Conservation (phyloP, 2,797 vertebrate genomes). For the Pangasius mekongensis region DNA sequence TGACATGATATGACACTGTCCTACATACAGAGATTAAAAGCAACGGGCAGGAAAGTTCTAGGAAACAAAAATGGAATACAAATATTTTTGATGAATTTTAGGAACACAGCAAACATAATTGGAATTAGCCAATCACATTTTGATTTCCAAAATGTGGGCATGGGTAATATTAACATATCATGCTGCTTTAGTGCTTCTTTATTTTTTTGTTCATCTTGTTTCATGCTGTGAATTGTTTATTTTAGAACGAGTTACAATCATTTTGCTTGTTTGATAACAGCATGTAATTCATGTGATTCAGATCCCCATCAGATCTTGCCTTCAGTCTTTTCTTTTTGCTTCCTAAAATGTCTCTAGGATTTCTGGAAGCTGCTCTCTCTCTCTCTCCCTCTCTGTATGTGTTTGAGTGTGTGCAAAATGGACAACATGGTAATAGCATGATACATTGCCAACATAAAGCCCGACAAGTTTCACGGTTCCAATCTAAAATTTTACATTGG, state of each 20-base stretch:
- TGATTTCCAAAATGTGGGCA: background rate
- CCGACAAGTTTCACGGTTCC: too few species aligned
- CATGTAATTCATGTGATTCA: background rate
- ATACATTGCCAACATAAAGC: too few species aligned
- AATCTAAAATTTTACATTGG: too few species aligned
- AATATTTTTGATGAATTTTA: background rate
- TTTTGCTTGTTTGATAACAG: background rate
- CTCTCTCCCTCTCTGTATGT: background rate
- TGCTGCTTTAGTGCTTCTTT: background rate
- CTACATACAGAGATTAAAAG: background rate
- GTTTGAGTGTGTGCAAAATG: background rate
- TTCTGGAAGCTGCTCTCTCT: background rate
- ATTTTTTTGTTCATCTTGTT: background rate
- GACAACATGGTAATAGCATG: too few species aligned
- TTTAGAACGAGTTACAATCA: background rate
- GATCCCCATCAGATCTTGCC: background rate
- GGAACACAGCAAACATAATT: background rate
- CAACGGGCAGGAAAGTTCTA: background rate
- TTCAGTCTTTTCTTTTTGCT: background rate
- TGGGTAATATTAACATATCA: background rate
- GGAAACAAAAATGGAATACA: background rate
- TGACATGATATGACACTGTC: background rate
- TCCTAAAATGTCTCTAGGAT: background rate
- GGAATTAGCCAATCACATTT: background rate
- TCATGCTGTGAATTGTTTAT: slow-evolving; percentile 4